Evolutionary conservation across 1,140 invertebrate species (phyloP).

Genomic region (Thaumatotibia leucotreta): DNA sequence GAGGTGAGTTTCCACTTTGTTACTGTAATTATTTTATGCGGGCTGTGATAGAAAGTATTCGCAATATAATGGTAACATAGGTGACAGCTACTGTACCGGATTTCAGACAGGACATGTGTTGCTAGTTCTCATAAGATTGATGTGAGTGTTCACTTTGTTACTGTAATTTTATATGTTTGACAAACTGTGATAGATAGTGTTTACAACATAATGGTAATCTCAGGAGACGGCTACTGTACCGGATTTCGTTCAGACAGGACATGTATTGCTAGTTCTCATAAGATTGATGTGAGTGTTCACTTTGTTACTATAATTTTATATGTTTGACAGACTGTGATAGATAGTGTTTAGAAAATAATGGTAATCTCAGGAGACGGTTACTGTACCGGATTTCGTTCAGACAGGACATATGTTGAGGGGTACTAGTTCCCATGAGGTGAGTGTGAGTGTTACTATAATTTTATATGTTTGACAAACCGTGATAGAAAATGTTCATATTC

Average conservation of each 20-base stretch:
- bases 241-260: conserved; percentile 86
- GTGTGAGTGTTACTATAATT: no score
- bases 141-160: conserved; percentile 48
- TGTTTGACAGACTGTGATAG: no score
- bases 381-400: no score
- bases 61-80: conserved; percentile 81
- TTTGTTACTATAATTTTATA: conserved; percentile 4
- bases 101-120: conserved; percentile 88
- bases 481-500: conserved; percentile 78
- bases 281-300: conserved; percentile 77
- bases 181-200: conserved; percentile 80
- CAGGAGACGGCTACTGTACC: conserved; percentile 81
- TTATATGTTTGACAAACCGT: no score
- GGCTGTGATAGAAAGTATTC: conserved; percentile 67
- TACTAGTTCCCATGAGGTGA: no score
- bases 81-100: conserved; percentile 80
- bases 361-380: no score
- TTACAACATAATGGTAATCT: conserved; percentile 81
- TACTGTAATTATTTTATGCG: neutral
- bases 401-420: no score
- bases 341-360: no score
- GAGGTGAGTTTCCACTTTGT: conserved; percentile 60
- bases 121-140: conserved; percentile 83
- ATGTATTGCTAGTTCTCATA: conserved; percentile 85
- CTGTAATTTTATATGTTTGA: conserved; percentile 36